phyloP scores from a whole-genome alignment of 1,140 invertebrate genomes.

The Campoletis sonorensis region DNA sequence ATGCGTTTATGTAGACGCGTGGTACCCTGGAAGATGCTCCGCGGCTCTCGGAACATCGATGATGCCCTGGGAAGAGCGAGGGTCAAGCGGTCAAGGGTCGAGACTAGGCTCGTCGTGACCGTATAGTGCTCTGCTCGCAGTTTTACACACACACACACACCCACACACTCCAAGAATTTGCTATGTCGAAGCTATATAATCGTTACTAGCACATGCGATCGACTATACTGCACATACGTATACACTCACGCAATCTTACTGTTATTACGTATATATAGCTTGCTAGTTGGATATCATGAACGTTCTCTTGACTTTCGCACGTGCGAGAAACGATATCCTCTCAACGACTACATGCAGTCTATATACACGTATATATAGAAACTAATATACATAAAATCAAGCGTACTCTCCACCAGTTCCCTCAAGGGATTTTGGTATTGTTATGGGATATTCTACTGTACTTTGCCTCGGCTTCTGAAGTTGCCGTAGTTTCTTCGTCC shows the following conservation, averaged over 20 bases:
- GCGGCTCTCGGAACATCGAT: slow-evolving; percentile 24
- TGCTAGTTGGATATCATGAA: slow-evolving; percentile 28
- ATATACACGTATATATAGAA: slow-evolving; percentile 9
- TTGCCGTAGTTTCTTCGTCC: background rate
- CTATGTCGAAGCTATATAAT: slow-evolving; percentile 16
- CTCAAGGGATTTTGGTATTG: slow-evolving; percentile 38
- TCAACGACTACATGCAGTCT: background rate
- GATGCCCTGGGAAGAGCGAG: slow-evolving; percentile 27
- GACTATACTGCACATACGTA: background rate
- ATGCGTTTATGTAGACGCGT: background rate
- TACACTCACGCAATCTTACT: slow-evolving; percentile 35
- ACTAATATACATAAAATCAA: slow-evolving; percentile 43
- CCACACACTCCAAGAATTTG: slow-evolving; percentile 14
- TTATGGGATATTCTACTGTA: slow-evolving; percentile 43
- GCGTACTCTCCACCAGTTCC: background rate
- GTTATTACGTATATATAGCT: slow-evolving; percentile 35
- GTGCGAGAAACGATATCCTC: slow-evolving; percentile 32
- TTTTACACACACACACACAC: slow-evolving; percentile 28
- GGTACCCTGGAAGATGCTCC: background rate
- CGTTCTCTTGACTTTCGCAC: slow-evolving; percentile 35
- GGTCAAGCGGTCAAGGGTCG: slow-evolving; percentile 45
- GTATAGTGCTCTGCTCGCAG: slow-evolving; percentile 34
- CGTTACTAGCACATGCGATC: slow-evolving; percentile 30
- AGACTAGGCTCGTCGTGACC: slow-evolving; percentile 43
- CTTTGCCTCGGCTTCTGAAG: slow-evolving; percentile 25